Base-by-base conservation (phyloP, 2,113 vertebrate genomes). In the Nansenia antarctica region DNA sequence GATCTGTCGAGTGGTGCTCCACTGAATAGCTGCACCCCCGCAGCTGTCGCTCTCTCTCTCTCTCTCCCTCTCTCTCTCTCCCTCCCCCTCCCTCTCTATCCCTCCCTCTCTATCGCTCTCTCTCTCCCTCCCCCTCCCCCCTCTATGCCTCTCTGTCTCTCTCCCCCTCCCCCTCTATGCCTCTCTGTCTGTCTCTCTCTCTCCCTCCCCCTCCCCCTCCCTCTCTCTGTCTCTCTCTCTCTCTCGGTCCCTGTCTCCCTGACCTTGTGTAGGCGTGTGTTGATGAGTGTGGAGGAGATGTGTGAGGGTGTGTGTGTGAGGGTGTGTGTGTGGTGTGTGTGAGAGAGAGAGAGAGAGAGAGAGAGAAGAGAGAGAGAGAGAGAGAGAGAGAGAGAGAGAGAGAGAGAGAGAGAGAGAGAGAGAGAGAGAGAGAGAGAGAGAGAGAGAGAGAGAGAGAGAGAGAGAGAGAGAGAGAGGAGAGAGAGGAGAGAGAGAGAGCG, bases 281-380 rank as follows among this genome's bases (percentile, higher is more conserved):
- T 85, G 87, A 87, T 89, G 85, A 88, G 83, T 39, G 45, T 69
- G 78, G 85, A 90, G 88, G 86, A 85, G 83, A 80, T 86, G 67
- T 70, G 77, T 79, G 81, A 76, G 61, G 64, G 74, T n/a, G n/a
- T n/a, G n/a, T 32, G 39, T 8, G 37, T 5, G 55, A 0, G 67
- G 70, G 77, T 79, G 81, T 77, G 61, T 66, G 74, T 32, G 39
- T 8, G 37, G 61, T 66, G 74, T 32, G 39, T 8, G 37, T 5
- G 55, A 0, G 59, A 35, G 75, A 26, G 59, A 5, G 72, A 5
- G 54, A 66, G 62, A 31, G 59, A 74, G 68, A 82, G 82, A 67
- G 73, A 78, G 83, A n/a, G n/a, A n/a, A n/a, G n/a, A n/a, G n/a
- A n/a, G n/a, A n/a, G n/a, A n/a, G n/a, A n/a, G n/a, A n/a, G n/a